A percentile compares a stretch with the other conserved stretches of the same genome.
Conservation (phyloP, 2,888 invertebrate species). For the Argyra leucocephala region DNA sequence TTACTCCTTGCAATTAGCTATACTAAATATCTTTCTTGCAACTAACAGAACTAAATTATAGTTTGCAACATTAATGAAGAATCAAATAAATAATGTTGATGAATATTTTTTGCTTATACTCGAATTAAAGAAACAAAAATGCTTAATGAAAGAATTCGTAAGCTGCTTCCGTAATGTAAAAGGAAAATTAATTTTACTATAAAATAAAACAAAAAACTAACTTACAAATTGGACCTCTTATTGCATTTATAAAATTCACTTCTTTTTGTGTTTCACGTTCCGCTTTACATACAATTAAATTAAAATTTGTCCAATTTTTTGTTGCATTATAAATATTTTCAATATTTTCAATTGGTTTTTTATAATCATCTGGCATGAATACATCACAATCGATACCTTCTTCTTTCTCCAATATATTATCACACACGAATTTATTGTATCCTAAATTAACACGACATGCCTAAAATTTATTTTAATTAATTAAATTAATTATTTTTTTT, state of each 20-base stretch:
- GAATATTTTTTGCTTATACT: not conserved
- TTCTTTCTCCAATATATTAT: slow-evolving; percentile 37
- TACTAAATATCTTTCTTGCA: no score
- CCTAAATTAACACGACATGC: slow-evolving; percentile 41
- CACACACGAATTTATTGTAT: slow-evolving; percentile 34
- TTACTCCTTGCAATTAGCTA: no score
- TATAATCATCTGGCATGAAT: slow-evolving; percentile 32
- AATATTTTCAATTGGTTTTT: slow-evolving; percentile 18
- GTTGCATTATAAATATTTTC: slow-evolving; percentile 24
- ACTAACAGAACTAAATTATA: no score
- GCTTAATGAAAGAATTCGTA: no score
- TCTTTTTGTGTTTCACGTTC: slow-evolving; percentile 40
- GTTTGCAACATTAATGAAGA: no score
- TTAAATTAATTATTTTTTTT: not conserved
- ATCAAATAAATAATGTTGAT: no score
- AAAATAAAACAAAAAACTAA: no score
- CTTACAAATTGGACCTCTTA: slow-evolving; percentile 41
- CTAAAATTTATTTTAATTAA: slow-evolving; percentile 19
- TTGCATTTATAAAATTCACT: slow-evolving; percentile 37
- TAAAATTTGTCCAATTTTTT: slow-evolving; percentile 29
- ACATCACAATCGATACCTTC: slow-evolving; percentile 36
- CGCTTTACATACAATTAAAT: slow-evolving; percentile 40
- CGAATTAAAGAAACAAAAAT: not conserved
- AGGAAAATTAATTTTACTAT: no score
- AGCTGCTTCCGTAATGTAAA: no score